These are phyloP conservation scores for Yponomeuta plumbellus DNA, from an alignment of 2,888 invertebrate genomes.

Conservation along the genomic window DNA sequence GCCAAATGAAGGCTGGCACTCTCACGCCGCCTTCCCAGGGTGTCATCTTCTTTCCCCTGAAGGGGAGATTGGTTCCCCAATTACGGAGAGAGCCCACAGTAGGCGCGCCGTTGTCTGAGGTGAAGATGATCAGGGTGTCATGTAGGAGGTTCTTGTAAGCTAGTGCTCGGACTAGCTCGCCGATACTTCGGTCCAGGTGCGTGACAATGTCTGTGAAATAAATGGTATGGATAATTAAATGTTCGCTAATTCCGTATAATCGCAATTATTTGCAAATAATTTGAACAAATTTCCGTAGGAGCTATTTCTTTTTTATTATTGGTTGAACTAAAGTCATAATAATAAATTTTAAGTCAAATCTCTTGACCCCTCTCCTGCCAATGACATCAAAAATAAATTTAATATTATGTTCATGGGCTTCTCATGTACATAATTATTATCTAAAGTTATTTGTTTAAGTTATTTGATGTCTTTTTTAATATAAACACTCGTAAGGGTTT, in stretches of 20 bases:
- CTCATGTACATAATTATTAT: no score
- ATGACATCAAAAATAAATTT: no score
- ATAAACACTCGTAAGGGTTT: no score
- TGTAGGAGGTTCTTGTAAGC: conserved; percentile 81
- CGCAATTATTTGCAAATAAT: neutral
- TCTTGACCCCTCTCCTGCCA: no score
- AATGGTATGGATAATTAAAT: neutral
- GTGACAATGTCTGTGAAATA: conserved; percentile 78
- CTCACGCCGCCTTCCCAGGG: conserved; percentile 92
- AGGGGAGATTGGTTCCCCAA: conserved; percentile 85
- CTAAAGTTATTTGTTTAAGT: no score
- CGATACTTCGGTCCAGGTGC: conserved; percentile 88
- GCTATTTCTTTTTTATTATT: neutral
- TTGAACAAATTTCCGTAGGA: neutral
- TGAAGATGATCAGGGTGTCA: conserved; percentile 90
- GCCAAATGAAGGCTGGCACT: conserved; percentile 85
- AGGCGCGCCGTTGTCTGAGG: conserved; percentile 93
- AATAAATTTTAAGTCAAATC: no score
- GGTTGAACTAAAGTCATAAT: neutral
- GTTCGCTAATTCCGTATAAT: no score
- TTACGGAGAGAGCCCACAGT: conserved; percentile 85
- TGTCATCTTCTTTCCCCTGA: conserved; percentile 87
- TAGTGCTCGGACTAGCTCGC: conserved; percentile 83
- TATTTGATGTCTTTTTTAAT: no score
- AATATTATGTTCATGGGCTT: no score